Base-by-base conservation (phyloP, 2,113 vertebrate species). In the Coregonus clupeaformis region DNA sequence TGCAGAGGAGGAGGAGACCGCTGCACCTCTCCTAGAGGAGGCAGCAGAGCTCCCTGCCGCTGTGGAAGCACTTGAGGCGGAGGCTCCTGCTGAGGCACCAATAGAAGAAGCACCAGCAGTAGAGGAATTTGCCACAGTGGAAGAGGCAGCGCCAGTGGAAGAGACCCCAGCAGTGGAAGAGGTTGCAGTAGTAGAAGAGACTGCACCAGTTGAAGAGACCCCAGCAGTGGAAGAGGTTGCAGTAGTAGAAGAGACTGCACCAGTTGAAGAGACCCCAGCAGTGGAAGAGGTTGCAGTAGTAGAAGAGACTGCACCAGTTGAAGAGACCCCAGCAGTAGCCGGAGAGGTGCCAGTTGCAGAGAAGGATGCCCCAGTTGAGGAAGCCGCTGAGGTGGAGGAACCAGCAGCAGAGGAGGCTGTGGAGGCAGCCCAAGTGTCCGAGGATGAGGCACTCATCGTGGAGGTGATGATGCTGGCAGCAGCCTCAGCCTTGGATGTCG, bases 401-500 rank as follows among this genome's bases (percentile, higher is more conserved):
- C n/a, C 42, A 29, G 69, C 25, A 49, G 0, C 18, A 18, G 36
- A 20, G 11, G 49, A 52, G 49, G 36, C 74, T 1, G 22, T 49
- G 1, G 76, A 77, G 65, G 29, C 45, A 16, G 18, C 9, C 30
- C 49, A 11, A n/a, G 18, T 69, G 29, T 45, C 57, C 4, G 64
- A 29, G 55, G 32, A 55, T 42, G 47, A 63, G 27, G 62, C 69
- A 24, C 57, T 16, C 7, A 36, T 68, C 6, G 64, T 63, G 67
- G 69, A 68, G 6, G 29, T 52, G 0, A 1, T 25, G 63, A 78
- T 81, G 55, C 65, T 83, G 64, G 82, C 82, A 63, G 85, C 78
- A 49, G 83, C 79, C 42, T 83, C 73, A 0, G 70, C 81, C 42
- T 67, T 75, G 55, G 81, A 87, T 20, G 47, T 71, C 36, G 36